These are phyloP conservation scores for Eptatretus atami DNA, from an alignment of 2,797 vertebrate species.

Conservation along the genomic window DNA sequence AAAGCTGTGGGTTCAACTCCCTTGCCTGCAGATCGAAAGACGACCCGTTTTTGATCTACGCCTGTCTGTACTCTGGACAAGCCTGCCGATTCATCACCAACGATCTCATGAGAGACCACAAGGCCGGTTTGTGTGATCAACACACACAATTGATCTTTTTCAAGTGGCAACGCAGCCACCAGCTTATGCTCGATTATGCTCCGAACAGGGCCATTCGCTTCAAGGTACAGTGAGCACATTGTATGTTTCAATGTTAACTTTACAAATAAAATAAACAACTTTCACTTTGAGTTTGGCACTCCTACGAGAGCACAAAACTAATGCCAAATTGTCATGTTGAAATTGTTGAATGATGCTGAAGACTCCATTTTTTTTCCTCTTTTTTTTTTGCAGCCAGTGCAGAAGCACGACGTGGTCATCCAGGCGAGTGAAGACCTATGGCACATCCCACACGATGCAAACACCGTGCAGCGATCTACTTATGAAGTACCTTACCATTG, in stretches of 20 bases:
- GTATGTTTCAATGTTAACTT: neutral
- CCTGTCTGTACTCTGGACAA: conserved; percentile 44
- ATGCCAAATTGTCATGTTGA: neutral
- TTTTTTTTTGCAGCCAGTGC: conserved; percentile 19
- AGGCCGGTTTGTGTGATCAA: conserved; percentile 34
- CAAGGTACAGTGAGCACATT: conserved; percentile 21
- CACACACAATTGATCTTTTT: conserved; percentile 37
- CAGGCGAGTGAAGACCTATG: conserved; percentile 40
- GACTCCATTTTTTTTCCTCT: neutral
- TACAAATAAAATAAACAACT: no score
- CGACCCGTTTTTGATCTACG: conserved; percentile 65
- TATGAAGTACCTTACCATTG: conserved; percentile 45
- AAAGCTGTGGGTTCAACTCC: no score
- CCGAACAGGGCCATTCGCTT: conserved; percentile 21
- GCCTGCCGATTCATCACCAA: conserved; percentile 51
- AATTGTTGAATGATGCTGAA: neutral
- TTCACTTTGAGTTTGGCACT: no score
- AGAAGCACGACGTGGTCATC: conserved; percentile 36
- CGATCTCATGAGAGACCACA: conserved; percentile 81
- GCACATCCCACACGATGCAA: conserved; percentile 62
- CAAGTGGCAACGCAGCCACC: conserved; percentile 85
- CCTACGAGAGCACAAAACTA: no score
- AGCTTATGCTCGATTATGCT: conserved; percentile 19
- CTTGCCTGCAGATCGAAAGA: conserved; percentile 42
- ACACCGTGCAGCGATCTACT: conserved; percentile 22